phyloP scores from a whole-genome alignment of 2,797 vertebrate species.

The Odontamblyopus rebecca region DNA sequence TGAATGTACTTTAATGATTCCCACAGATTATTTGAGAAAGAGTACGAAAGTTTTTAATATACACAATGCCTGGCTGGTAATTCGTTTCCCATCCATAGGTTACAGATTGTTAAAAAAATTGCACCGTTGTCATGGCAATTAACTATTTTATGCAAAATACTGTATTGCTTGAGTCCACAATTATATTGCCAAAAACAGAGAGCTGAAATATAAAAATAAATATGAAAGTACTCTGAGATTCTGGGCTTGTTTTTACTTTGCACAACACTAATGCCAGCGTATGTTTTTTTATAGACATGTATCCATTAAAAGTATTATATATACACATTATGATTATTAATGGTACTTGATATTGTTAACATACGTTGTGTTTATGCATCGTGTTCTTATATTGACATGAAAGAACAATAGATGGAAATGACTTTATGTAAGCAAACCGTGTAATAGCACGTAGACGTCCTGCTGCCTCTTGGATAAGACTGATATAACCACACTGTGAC shows the following conservation, averaged over 20 bases:
- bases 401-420: background rate
- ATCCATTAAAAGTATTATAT: background rate
- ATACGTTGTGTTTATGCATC: background rate
- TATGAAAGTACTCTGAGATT: background rate
- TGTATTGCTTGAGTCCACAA: background rate
- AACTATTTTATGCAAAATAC: background rate
- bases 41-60: too few species aligned
- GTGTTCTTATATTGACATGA: background rate
- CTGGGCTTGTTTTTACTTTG: background rate
- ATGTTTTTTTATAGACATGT: background rate
- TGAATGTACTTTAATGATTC: background rate
- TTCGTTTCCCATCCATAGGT: too few species aligned
- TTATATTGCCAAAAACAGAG: background rate
- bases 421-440: background rate
- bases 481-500: background rate
- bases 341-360: background rate
- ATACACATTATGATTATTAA: background rate
- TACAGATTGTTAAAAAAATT: too few species aligned
- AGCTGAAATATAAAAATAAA: background rate
- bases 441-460: background rate
- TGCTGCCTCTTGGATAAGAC: background rate
- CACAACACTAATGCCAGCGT: background rate
- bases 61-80: too few species aligned
- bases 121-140: background rate
- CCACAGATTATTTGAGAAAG: background rate